A percentile compares a stretch with the other conserved stretches of the same genome.
These are phyloP conservation scores for Trachops cirrhosus DNA, from an alignment of 2,797 vertebrate species.

Conservation along the genomic window DNA sequence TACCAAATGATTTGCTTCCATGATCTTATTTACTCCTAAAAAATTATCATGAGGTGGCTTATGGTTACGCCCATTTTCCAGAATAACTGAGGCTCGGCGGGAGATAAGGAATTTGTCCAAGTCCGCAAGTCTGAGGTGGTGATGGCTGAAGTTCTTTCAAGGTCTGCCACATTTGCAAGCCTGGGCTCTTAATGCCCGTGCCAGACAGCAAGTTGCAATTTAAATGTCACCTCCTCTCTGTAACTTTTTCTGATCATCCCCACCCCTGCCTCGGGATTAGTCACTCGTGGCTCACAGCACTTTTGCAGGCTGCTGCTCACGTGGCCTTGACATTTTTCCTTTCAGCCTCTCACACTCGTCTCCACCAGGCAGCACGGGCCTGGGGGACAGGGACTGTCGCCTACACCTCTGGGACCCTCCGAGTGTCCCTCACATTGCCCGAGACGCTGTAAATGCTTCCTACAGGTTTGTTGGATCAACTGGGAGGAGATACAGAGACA, in stretches of 20 bases:
- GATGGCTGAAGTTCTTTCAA: background rate
- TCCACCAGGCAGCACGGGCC: background rate
- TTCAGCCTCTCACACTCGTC: background rate
- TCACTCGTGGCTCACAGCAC: background rate
- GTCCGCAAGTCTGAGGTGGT: background rate
- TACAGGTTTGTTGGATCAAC: background rate
- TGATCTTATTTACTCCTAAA: background rate
- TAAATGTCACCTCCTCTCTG: slow-evolving; percentile 55
- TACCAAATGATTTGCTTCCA: background rate
- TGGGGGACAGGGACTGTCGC: background rate
- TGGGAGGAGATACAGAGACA: background rate
- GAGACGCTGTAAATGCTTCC: background rate
- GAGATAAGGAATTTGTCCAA: background rate
- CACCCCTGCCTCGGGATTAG: slow-evolving; percentile 12
- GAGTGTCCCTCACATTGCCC: background rate
- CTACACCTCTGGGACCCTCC: background rate
- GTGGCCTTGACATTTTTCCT: background rate
- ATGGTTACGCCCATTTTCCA: background rate
- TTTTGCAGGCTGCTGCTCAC: background rate
- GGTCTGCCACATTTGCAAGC: slow-evolving; percentile 12
- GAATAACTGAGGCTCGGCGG: background rate
- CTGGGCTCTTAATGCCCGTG: background rate
- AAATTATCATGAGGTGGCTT: background rate
- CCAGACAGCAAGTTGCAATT: slow-evolving; percentile 38
- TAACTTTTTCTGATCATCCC: slow-evolving; percentile 55